phyloP scores from a whole-genome alignment of 1,140 invertebrate species.

The Spodoptera litura region DNA sequence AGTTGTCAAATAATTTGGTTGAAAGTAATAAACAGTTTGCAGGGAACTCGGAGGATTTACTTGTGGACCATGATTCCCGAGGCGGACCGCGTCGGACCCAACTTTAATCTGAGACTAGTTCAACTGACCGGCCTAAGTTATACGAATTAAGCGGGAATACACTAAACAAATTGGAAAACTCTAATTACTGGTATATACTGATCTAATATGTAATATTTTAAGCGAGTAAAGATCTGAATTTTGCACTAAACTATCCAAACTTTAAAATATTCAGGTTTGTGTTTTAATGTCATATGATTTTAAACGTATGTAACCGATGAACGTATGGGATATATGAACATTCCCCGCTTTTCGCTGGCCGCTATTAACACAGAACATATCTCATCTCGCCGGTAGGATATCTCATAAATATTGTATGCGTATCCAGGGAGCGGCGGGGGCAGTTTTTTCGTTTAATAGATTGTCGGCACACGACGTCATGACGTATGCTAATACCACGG shows the following conservation, averaged over 20 bases:
- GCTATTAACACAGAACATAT: conserved; percentile 39
- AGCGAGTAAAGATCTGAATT: no score
- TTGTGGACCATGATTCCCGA: conserved; percentile 55
- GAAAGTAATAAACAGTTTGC: conserved; percentile 49
- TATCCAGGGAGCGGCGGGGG: conserved; percentile 50
- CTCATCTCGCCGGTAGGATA: conserved; percentile 46
- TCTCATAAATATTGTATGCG: conserved; percentile 77
- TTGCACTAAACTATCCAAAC: no score
- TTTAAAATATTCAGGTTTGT: no score
- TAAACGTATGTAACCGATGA: no score
- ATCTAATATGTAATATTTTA: no score
- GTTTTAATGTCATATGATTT: no score
- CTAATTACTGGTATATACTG: no score
- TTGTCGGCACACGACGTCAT: conserved; percentile 63
- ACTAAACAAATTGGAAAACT: background rate
- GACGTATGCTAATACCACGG: conserved; percentile 46
- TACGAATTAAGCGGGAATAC: background rate
- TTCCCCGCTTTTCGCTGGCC: background rate
- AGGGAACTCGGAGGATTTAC: conserved; percentile 58
- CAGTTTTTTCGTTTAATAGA: conserved; percentile 73
- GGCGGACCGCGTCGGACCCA: conserved; percentile 58
- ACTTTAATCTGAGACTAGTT: conserved; percentile 64
- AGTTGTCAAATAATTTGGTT: conserved; percentile 13
- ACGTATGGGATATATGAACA: no score
- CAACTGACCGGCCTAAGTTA: conserved; percentile 48